phyloP scores from a whole-genome alignment of 2,797 vertebrate genomes.

The Corythornis leucogaster region DNA sequence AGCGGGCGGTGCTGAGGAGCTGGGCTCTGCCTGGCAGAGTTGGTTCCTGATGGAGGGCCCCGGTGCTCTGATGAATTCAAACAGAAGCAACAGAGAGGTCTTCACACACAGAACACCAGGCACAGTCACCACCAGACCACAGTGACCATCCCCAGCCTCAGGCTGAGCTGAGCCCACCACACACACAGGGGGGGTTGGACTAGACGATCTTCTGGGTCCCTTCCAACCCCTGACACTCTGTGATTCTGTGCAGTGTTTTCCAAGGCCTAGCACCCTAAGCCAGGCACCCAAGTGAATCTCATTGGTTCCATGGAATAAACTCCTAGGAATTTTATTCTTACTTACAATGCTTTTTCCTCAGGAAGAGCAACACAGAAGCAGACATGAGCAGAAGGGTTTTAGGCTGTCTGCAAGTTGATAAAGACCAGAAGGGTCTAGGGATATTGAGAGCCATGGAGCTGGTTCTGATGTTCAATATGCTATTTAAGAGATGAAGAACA shows the following conservation, averaged over 20 bases:
- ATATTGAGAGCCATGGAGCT: not conserved
- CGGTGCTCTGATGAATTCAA: slow-evolving; percentile 85
- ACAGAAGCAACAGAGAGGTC: not conserved
- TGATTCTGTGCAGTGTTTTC: not conserved
- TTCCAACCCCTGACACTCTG: too few relatives aligned
- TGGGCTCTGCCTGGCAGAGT: slow-evolving; percentile 94
- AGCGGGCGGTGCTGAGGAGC: slow-evolving; percentile 87
- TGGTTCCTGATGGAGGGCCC: slow-evolving; percentile 91
- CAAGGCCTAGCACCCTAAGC: not conserved
- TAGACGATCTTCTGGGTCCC: too few relatives aligned
- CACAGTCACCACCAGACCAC: accelerated
- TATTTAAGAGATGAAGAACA: not conserved
- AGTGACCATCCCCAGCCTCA: accelerated
- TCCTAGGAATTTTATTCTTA: not conserved
- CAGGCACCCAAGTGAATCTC: not conserved
- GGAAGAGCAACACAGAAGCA: not conserved
- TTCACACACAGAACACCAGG: accelerated
- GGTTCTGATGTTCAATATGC: not conserved
- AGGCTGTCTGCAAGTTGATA: not conserved
- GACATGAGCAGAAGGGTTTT: not conserved
- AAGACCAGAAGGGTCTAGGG: not conserved
- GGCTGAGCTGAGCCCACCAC: accelerated
- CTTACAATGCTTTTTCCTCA: not conserved
- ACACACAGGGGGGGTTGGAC: not conserved
- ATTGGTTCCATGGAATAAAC: not conserved